phyloP scores from a whole-genome alignment of 1,140 invertebrate genomes.

The Scaptodrosophila lebanonensis region DNA sequence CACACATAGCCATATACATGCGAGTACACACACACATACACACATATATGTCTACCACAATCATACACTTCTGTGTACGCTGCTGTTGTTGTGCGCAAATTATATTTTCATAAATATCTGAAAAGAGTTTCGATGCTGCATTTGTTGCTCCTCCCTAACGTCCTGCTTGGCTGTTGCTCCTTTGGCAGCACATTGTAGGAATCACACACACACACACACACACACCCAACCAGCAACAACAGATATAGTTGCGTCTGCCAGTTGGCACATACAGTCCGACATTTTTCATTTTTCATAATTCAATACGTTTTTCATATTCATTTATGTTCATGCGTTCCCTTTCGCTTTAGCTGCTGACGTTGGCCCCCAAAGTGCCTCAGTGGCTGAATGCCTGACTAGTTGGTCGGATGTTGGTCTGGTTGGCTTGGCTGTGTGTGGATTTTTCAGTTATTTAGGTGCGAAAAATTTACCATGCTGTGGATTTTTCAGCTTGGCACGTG shows the following conservation, averaged over 20 bases:
- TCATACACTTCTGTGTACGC: conserved; percentile 20
- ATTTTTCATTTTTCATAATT: conserved; percentile 58
- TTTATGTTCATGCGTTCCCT: conserved; percentile 22
- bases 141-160: conserved; percentile 3
- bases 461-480: conserved; percentile 36
- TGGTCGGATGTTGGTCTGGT: too few relatives aligned
- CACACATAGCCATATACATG: conserved; percentile 25
- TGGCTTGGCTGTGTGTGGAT: conserved; percentile 9
- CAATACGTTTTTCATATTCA: conserved; percentile 45
- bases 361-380: conserved; percentile 21
- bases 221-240: conserved; percentile 1
- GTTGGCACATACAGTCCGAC: conserved; percentile 3
- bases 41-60: conserved; percentile 12
- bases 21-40: conserved; percentile 17
- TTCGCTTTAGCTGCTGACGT: conserved; percentile 46
- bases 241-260: conserved; percentile 2
- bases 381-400: conserved; percentile 18
- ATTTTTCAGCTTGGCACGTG: conserved; percentile 41
- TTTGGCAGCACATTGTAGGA: conserved; percentile 51
- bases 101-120: conserved; percentile 75
- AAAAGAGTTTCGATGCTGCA: conserved; percentile 35
- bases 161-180: conserved; percentile 43
- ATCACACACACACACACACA: conserved; percentile 9
- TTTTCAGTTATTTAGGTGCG: conserved; percentile 60
- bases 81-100: conserved; percentile 46